phyloP scores from a whole-genome alignment of 2,113 vertebrate genomes.

The Tragelaphus scriptus region DNA sequence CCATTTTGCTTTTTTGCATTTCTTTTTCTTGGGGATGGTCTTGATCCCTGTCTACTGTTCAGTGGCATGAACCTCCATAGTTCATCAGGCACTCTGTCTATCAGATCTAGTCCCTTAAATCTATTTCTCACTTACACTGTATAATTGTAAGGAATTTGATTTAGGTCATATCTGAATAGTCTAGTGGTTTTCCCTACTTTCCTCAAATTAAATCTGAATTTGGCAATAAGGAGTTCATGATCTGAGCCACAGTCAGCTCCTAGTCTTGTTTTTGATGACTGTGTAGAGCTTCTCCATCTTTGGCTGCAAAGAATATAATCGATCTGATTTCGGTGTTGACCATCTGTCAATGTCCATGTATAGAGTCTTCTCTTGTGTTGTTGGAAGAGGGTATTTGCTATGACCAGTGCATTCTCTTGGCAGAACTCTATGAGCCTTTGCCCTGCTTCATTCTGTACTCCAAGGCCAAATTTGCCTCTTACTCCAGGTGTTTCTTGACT shows the following conservation, averaged over 20 bases:
- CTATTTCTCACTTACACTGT: background rate
- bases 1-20: background rate
- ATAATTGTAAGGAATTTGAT: background rate
- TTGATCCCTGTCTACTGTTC: background rate
- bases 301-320: background rate
- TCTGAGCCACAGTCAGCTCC: background rate
- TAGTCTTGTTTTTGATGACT: background rate
- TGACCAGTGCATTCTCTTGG: background rate
- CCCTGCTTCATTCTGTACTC: background rate
- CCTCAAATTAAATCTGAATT: no score
- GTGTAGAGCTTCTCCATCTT: background rate
- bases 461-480: background rate
- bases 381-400: background rate
- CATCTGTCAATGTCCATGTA: background rate
- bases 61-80: background rate
- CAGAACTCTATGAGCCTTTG: background rate
- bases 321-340: background rate
- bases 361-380: background rate
- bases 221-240: background rate
- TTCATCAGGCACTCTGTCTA: background rate
- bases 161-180: background rate
- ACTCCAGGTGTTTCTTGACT: background rate
- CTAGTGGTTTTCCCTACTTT: background rate
- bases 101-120: background rate
- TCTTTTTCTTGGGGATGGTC: background rate